phyloP scores from a whole-genome alignment of 1,140 invertebrate species.

The Apis cerana region DNA sequence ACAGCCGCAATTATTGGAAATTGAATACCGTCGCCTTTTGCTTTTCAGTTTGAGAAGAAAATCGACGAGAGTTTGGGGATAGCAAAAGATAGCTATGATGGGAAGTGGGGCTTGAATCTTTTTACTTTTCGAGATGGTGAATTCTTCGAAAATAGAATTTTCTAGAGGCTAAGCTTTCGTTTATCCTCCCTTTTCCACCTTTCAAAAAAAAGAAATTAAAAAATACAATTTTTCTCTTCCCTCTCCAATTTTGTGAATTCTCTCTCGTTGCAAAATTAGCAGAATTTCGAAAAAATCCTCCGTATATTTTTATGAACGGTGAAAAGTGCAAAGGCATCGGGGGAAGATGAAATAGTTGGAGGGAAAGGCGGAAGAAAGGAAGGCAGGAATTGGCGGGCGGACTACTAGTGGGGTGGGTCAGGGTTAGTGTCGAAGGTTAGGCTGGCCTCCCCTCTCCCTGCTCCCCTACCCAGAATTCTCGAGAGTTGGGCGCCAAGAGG shows the following conservation, averaged over 20 bases:
- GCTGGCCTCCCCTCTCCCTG: conserved; percentile 26
- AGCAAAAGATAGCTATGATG: too few species aligned
- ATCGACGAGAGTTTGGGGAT: neutral
- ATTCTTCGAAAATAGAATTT: too few species aligned
- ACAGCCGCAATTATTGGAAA: conserved; percentile 25
- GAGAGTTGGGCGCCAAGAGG: conserved; percentile 3
- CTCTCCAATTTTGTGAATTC: too few species aligned
- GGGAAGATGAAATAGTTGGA: neutral
- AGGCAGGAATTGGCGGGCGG: conserved; percentile 12
- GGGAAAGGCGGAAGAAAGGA: neutral
- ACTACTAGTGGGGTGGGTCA: conserved; percentile 57
- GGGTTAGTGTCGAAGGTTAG: conserved; percentile 66
- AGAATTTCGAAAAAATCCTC: too few species aligned
- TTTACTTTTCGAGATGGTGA: too few species aligned
- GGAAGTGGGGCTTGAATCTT: neutral
- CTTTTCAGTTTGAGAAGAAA: neutral
- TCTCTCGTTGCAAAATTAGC: too few species aligned
- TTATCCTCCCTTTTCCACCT: too few species aligned
- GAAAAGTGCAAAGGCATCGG: too few species aligned
- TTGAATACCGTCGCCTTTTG: neutral
- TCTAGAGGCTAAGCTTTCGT: too few species aligned
- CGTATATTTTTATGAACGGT: too few species aligned
- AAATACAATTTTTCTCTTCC: too few species aligned
- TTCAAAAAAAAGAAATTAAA: too few species aligned
- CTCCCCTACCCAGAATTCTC: conserved; percentile 9